Conservation (phyloP, 2,113 vertebrate species). For the Anoura caudifer region DNA sequence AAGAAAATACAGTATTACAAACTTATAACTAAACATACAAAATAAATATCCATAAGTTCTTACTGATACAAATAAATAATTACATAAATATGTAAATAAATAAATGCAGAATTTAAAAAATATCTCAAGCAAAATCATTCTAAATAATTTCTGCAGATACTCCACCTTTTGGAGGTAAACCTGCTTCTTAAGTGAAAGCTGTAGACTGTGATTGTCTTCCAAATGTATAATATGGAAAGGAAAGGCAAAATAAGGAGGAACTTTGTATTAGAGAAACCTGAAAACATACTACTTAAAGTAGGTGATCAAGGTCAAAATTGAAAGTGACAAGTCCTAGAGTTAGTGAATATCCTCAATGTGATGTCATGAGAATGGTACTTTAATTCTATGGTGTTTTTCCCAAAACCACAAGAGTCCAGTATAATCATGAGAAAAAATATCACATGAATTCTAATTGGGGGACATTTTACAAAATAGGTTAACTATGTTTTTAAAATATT, state of each 20-base stretch:
- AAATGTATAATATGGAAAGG: not conserved
- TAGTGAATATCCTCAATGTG: not conserved
- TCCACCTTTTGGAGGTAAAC: not conserved
- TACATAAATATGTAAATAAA: not conserved
- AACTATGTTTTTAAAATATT: not conserved
- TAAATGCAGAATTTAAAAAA: not conserved
- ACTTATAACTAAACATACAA: not conserved
- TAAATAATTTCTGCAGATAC: not conserved
- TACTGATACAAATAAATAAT: not conserved
- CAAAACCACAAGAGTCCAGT: not conserved
- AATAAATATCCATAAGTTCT: not conserved
- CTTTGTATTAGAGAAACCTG: not conserved
- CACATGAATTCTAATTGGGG: not conserved
- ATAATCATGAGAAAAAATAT: not conserved
- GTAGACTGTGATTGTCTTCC: not conserved
- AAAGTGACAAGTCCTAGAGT: not conserved
- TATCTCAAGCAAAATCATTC: not conserved
- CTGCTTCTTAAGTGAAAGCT: not conserved
- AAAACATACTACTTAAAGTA: not conserved
- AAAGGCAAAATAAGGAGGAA: not conserved
- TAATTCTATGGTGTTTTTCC: not conserved
- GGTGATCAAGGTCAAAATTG: not conserved
- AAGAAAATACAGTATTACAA: not conserved
- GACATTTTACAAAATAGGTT: not conserved
- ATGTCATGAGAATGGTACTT: not conserved